Evolutionary conservation across 2,113 vertebrate species (phyloP), one percentile per base, ranked within the genome.

Genomic region (Phaetusa simplex): DNA sequence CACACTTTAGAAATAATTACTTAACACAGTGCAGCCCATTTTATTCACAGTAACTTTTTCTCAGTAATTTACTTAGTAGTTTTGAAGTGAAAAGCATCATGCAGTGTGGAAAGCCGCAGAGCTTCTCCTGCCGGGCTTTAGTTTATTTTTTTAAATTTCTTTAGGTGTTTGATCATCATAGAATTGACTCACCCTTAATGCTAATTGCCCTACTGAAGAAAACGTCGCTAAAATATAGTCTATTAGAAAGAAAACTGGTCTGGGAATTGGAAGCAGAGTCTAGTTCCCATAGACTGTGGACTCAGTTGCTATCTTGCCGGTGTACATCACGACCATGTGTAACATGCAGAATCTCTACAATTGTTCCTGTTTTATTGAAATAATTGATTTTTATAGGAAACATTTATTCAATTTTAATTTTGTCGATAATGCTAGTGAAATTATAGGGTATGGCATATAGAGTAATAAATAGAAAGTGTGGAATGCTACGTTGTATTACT

Each of bases 61-160:
- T 96, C 90, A 89, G 91, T 96, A 93, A 97, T 97, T 97, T 98
- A 87, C 95, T 91, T 95, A 79, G 97, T 95, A 76, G 95, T 94
- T 97, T 96, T 88, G 94, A 94, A 97, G 88, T 94, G 95, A 91
- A 96, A 97, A 97, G 94, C 86, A 94, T 82, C 97, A 93, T 92
- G 93, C 3, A 11, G 95, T 95, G 97, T 93, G 93, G 66, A 96
- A 97, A 94, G 85, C 71, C 6, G 5, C 93, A 89, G 93, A 97
- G 87, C 64, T 95, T 82, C 90, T 76, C 97, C 97, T 96, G 97
- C 96, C 4, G 76, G 92, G 97, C 90, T 91, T 95, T 80, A 52
- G 67, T 97, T 98, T 98, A 53, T 82, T 93, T 83, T 62, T 96
- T 56, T 17, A 38, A 93, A 95, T 96, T 97, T 94, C 93, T 94